Evolutionary conservation across 2,113 vertebrate species (phyloP).

Genomic region (Pelmatolapia mariae): DNA sequence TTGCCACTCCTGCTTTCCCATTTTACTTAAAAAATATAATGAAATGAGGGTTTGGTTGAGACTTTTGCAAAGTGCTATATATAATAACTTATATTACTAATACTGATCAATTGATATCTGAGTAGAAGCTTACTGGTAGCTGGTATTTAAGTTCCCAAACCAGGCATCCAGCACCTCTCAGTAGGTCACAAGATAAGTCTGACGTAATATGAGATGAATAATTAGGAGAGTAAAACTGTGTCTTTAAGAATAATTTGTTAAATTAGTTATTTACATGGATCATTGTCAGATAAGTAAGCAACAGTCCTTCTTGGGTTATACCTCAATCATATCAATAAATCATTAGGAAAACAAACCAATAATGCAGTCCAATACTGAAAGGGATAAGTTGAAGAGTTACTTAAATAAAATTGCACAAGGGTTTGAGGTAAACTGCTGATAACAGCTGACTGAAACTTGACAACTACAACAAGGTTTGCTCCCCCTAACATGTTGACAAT

Average conservation of each 20-base stretch:
- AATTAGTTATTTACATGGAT: background rate
- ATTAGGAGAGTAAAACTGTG: background rate
- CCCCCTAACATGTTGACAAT: too few species aligned
- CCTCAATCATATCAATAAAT: too few species aligned
- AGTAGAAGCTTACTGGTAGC: background rate
- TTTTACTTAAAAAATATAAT: background rate
- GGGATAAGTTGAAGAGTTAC: too few species aligned
- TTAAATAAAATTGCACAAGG: too few species aligned
- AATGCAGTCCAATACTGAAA: too few species aligned
- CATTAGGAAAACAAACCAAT: too few species aligned
- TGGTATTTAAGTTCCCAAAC: background rate
- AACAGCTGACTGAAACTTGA: too few species aligned
- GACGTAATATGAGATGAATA: background rate
- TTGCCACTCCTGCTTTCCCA: background rate
- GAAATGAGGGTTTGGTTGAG: background rate
- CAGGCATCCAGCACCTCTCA: background rate
- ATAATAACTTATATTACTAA: background rate
- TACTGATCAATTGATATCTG: background rate
- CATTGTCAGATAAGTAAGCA: accelerated
- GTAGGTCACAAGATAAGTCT: background rate
- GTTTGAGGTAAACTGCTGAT: too few species aligned
- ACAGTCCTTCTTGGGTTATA: background rate
- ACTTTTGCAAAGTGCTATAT: background rate
- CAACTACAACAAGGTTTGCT: too few species aligned
- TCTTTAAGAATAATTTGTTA: background rate